These are phyloP conservation scores for Camponotus pennsylvanicus DNA, from an alignment of 1,140 invertebrate species.

Conservation along the genomic window DNA sequence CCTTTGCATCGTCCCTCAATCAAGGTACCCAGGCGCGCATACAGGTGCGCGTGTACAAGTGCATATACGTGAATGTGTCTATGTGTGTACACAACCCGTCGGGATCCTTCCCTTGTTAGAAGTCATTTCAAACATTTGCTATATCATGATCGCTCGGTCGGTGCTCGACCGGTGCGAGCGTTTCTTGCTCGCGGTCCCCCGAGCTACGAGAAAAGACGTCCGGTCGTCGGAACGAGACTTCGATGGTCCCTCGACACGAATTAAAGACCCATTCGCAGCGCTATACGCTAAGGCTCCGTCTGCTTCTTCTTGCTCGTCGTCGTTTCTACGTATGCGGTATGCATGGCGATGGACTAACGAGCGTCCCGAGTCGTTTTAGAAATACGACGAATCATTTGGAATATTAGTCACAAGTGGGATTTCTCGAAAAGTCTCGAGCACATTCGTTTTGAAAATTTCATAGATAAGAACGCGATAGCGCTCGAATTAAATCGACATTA, in stretches of 20 bases:
- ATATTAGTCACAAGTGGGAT: constrained; percentile 41
- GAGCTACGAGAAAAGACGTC: constrained; percentile 62
- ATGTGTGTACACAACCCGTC: constrained; percentile 43
- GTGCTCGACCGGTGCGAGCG: constrained; percentile 41
- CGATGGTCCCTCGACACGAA: constrained; percentile 56
- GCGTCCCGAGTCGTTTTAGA: constrained; percentile 37
- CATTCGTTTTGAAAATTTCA: not conserved
- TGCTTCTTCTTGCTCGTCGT: constrained; percentile 37
- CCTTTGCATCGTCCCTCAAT: constrained; percentile 74
- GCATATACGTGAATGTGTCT: not conserved
- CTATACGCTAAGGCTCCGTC: not conserved
- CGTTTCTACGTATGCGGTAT: constrained; percentile 47
- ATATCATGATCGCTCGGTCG: constrained; percentile 70
- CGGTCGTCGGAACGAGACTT: constrained; percentile 48
- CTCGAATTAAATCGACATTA: not conserved
- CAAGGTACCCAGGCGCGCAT: constrained; percentile 50
- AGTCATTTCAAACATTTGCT: constrained; percentile 76
- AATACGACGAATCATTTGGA: constrained; percentile 41
- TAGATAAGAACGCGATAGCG: not conserved
- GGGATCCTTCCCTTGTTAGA: constrained; percentile 72
- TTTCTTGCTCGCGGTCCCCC: constrained; percentile 65
- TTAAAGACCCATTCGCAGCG: constrained; percentile 58
- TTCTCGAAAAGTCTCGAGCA: constrained; percentile 1
- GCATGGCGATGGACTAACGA: constrained; percentile 36
- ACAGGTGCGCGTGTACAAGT: too few species aligned